These are phyloP conservation scores for Epinephelus moara DNA, from an alignment of 2,113 vertebrate species.

Conservation along the genomic window DNA sequence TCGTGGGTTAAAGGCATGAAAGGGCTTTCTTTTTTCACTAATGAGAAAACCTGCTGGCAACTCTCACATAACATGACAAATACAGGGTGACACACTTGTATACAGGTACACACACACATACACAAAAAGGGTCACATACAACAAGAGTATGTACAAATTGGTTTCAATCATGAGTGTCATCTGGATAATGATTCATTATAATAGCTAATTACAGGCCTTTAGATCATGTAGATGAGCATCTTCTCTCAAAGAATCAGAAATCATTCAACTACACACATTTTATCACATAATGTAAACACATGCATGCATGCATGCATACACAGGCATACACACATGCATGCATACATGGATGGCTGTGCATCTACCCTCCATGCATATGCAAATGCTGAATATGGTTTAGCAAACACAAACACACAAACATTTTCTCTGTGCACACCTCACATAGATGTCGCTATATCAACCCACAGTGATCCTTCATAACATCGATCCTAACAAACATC, in stretches of 20 bases:
- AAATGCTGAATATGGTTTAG: conserved; percentile 26
- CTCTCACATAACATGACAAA: conserved; percentile 55
- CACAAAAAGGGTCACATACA: background rate
- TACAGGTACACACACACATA: background rate
- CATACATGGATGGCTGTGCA: conserved; percentile 46
- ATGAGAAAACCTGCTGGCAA: conserved; percentile 69
- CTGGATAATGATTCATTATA: conserved; percentile 19
- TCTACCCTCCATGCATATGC: conserved; percentile 19
- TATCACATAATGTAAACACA: conserved; percentile 54
- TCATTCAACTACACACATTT: conserved; percentile 41
- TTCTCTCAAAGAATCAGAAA: conserved; percentile 23
- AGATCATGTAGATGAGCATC: conserved; percentile 7
- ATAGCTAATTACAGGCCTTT: conserved; percentile 34
- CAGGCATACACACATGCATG: conserved; percentile 39
- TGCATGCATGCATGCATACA: conserved; percentile 11
- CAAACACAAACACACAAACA: conserved; percentile 43
- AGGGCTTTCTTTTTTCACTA: conserved; percentile 59
- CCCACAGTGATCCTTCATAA: conserved; percentile 23
- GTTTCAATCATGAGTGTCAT: conserved; percentile 9
- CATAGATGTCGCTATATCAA: conserved; percentile 24
- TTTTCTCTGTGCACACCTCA: conserved; percentile 17
- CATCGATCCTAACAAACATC: conserved; percentile 18
- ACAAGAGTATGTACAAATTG: background rate
- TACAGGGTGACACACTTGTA: conserved; percentile 17
- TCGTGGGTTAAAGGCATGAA: conserved; percentile 62